Percentiles rank a stretch among this genome's conserved stretches.
Conservation (phyloP, 1,140 invertebrate species). For the Pectinophora gossypiella region DNA sequence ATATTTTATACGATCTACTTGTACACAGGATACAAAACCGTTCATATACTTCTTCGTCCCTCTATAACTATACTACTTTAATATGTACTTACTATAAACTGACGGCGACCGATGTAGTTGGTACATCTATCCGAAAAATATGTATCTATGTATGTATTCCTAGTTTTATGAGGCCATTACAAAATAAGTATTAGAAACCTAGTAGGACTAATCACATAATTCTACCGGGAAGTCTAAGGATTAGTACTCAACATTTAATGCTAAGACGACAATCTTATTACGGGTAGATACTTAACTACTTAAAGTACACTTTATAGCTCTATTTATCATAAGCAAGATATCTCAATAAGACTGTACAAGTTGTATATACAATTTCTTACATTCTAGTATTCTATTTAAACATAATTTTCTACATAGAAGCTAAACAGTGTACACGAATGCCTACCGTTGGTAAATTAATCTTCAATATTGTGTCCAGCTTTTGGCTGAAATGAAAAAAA, state of each 20-base stretch:
- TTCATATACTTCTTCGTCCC: not conserved
- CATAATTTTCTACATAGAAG: conserved; percentile 24
- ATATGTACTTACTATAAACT: conserved; percentile 9
- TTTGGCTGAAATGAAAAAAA: conserved; percentile 75
- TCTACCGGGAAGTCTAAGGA: conserved; percentile 1
- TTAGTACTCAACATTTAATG: not conserved
- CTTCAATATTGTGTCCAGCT: conserved; percentile 81
- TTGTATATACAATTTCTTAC: conserved; percentile 54
- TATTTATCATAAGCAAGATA: conserved; percentile 45
- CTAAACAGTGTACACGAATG: conserved; percentile 35
- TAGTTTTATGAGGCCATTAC: conserved; percentile 38
- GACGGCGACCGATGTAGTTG: conserved; percentile 16
- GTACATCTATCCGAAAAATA: conserved; percentile 68
- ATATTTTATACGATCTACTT: not conserved
- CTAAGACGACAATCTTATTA: not conserved
- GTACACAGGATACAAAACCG: conserved; percentile 15
- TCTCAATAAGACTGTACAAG: conserved; percentile 57
- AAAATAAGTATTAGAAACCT: conserved; percentile 12
- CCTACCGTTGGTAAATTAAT: conserved; percentile 35
- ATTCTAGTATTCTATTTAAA: conserved; percentile 12
- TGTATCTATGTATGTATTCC: conserved; percentile 39
- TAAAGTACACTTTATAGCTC: conserved; percentile 41
- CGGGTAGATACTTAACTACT: conserved; percentile 21
- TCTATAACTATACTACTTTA: conserved; percentile 1
- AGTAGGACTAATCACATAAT: conserved; percentile 1